These are phyloP conservation scores for Erpornis zantholeuca DNA, from an alignment of 2,113 vertebrate species.

Conservation along the genomic window DNA sequence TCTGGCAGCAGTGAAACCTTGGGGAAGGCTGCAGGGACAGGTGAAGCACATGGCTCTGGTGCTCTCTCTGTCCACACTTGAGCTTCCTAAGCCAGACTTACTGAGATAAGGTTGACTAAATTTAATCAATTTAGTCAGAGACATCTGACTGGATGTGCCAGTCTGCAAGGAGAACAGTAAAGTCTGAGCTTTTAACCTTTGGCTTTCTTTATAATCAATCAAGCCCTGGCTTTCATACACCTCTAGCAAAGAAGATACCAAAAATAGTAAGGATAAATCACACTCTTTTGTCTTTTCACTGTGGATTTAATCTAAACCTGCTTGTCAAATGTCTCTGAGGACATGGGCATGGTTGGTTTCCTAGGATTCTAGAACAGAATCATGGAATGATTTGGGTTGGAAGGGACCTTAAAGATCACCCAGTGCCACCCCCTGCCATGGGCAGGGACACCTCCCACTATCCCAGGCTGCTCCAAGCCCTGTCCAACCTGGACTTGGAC, in stretches of 20 bases:
- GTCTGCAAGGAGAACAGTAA: neutral
- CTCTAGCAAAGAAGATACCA: neutral
- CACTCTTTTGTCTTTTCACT: neutral
- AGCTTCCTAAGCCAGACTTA: neutral
- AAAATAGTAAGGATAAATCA: neutral
- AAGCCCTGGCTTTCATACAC: neutral
- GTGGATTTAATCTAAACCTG: neutral
- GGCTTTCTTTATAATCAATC: neutral
- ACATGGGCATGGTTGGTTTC: neutral
- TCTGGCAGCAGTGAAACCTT: neutral
- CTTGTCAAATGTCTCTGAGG: neutral
- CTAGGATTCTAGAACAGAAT: neutral
- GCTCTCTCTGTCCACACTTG: neutral
- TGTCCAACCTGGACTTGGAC: accelerated
- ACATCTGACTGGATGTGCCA: neutral
- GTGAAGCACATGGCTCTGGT: neutral
- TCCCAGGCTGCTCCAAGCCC: neutral
- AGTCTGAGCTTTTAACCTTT: neutral
- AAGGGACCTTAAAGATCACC: neutral
- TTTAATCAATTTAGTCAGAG: neutral
- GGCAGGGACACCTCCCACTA: neutral
- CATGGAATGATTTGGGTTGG: neutral
- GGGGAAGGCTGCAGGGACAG: neutral
- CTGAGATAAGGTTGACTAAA: neutral
- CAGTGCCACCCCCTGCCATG: too few species aligned